Percentiles rank a stretch among this genome's conserved stretches.
These are phyloP conservation scores for Sesia bembeciformis DNA, from an alignment of 2,888 invertebrate species.

Conservation along the genomic window DNA sequence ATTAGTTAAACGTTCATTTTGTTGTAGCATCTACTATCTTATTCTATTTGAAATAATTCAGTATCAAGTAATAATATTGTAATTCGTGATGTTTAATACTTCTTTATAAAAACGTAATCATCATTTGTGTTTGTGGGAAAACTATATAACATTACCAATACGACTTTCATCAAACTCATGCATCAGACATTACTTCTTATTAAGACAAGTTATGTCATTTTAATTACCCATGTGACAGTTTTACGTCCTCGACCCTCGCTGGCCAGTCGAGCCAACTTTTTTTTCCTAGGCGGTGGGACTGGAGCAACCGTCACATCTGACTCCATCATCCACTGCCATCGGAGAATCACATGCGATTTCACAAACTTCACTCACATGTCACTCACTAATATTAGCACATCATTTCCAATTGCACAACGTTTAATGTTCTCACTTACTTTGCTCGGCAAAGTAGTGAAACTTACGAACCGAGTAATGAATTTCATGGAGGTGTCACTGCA, in stretches of 20 bases:
- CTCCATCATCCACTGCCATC: constrained; percentile 24
- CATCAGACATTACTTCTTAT: no score
- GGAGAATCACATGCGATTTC: no score
- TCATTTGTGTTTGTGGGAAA: no score
- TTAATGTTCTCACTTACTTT: constrained; percentile 47
- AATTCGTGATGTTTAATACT: neutral
- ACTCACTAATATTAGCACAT: constrained; percentile 14
- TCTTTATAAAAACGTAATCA: neutral
- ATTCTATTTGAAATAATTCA: no score
- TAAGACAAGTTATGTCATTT: no score
- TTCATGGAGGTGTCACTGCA: no score
- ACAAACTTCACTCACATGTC: constrained; percentile 14
- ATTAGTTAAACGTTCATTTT: no score
- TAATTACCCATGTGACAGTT: constrained; percentile 56
- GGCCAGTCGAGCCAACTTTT: constrained; percentile 56
- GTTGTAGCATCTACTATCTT: no score
- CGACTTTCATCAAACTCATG: no score
- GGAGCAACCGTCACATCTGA: constrained; percentile 29
- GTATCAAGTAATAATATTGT: neutral
- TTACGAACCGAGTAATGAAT: no score
- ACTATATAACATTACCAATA: no score
- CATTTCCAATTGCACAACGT: neutral
- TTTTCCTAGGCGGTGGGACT: constrained; percentile 61
- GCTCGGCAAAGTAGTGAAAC: constrained; percentile 46
- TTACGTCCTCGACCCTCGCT: constrained; percentile 43